Conservation (phyloP, 2,888 invertebrate species). For the Therioaphis trifolii region DNA sequence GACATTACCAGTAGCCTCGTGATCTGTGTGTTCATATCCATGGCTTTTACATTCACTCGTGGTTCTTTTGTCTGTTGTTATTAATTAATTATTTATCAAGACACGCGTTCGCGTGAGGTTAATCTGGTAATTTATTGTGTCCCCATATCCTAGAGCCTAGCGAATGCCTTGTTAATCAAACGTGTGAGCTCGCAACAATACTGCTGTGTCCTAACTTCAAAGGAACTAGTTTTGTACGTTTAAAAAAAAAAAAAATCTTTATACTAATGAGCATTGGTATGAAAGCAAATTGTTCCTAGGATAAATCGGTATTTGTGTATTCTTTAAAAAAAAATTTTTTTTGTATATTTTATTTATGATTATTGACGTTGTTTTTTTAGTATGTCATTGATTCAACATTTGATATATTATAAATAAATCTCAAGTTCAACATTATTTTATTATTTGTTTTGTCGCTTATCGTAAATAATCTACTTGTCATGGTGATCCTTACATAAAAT, state of each 20-base stretch:
- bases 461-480: no score
- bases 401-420: no score
- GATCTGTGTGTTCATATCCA: no score
- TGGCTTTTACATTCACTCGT: no score
- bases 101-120: not conserved
- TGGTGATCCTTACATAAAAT: no score
- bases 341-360: not conserved
- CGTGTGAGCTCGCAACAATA: not conserved
- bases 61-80: not conserved
- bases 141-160: no score
- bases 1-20: no score
- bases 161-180: not conserved
- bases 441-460: no score
- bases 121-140: not conserved
- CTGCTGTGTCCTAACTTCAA: not conserved
- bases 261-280: slow-evolving; percentile 51
- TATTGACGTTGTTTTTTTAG: not conserved
- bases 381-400: not conserved
- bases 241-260: slow-evolving; percentile 7
- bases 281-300: slow-evolving; percentile 54
- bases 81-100: not conserved
- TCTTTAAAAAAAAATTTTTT: not conserved
- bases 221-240: not conserved
- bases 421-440: no score
- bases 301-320: not conserved